Conservation (phyloP, 2,113 vertebrate genomes). For the Nycticryphes semicollaris region DNA sequence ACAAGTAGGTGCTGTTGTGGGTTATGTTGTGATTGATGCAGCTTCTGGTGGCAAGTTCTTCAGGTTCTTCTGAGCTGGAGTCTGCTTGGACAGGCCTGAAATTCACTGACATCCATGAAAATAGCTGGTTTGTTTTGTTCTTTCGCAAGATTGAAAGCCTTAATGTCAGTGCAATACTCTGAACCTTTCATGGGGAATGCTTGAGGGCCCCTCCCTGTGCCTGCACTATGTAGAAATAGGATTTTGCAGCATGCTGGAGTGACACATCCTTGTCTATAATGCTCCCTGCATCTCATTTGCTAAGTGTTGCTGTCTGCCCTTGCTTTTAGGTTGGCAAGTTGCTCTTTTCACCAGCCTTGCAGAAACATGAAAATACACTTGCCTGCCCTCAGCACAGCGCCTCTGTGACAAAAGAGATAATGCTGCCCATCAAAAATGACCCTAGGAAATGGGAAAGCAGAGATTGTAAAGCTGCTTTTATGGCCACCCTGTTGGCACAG, state of each 20-base stretch:
- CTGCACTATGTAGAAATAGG: neutral
- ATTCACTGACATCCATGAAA: neutral
- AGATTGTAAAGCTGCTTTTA: constrained; percentile 42
- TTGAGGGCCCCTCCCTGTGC: neutral
- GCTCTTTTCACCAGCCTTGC: constrained; percentile 17
- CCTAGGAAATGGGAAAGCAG: constrained; percentile 38
- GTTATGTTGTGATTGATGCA: neutral
- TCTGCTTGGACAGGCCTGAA: neutral
- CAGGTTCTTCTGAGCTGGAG: neutral
- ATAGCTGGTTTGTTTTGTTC: neutral
- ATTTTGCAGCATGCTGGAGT: neutral
- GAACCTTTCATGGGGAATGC: neutral
- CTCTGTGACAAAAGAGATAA: constrained; percentile 43
- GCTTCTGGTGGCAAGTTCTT: neutral
- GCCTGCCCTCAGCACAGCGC: neutral
- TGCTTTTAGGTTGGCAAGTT: constrained; percentile 11
- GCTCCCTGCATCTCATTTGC: neutral
- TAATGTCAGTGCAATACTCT: neutral
- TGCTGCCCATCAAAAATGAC: constrained; percentile 48
- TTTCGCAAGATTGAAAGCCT: neutral
- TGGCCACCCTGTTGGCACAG: neutral
- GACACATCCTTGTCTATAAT: neutral
- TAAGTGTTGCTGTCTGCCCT: constrained; percentile 13
- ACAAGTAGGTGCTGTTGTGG: neutral
- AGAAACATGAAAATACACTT: constrained; percentile 37